Evolutionary conservation across 2,113 vertebrate species (phyloP).

Genomic region (Triplophysa siluroides): DNA sequence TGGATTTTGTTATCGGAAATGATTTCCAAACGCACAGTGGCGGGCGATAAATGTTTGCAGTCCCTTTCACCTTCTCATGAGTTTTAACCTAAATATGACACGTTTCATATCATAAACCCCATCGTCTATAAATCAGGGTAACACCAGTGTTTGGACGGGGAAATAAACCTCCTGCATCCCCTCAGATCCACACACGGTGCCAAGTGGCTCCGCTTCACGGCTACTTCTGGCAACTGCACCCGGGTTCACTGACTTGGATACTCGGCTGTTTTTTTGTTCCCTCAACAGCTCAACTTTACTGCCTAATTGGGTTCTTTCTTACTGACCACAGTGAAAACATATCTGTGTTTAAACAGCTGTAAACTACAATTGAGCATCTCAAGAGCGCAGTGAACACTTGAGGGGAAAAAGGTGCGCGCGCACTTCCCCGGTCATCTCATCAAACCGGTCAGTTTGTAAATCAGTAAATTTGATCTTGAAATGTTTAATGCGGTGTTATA

Average conservation of each 20-base stretch:
- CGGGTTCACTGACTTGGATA: constrained; percentile 33
- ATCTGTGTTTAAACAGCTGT: constrained; percentile 59
- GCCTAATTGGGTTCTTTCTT: constrained; percentile 52
- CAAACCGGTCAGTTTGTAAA: constrained; percentile 39
- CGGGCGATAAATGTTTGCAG: constrained; percentile 49
- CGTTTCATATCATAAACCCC: constrained; percentile 50
- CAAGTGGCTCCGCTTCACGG: constrained; percentile 49
- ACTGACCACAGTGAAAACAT: constrained; percentile 50
- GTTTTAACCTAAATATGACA: constrained; percentile 53
- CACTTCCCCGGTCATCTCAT: constrained; percentile 4
- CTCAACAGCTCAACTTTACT: constrained; percentile 49
- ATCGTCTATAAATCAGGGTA: constrained; percentile 55
- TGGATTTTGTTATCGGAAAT: constrained; percentile 27
- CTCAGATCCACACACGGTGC: constrained; percentile 19
- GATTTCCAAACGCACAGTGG: constrained; percentile 25
- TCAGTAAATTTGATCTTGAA: constrained; percentile 41
- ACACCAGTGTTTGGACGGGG: constrained; percentile 45
- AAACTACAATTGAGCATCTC: constrained; percentile 55
- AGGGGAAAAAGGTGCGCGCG: constrained; percentile 7
- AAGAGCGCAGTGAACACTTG: constrained; percentile 47
- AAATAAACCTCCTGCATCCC: constrained; percentile 49
- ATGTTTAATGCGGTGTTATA: constrained; percentile 34
- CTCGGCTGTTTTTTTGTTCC: not conserved
- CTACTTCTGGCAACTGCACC: constrained; percentile 39
- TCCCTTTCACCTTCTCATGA: constrained; percentile 52